Evolutionary conservation across 2,888 invertebrate genomes (phyloP).

Genomic region (Aspidiotus rigidus): DNA sequence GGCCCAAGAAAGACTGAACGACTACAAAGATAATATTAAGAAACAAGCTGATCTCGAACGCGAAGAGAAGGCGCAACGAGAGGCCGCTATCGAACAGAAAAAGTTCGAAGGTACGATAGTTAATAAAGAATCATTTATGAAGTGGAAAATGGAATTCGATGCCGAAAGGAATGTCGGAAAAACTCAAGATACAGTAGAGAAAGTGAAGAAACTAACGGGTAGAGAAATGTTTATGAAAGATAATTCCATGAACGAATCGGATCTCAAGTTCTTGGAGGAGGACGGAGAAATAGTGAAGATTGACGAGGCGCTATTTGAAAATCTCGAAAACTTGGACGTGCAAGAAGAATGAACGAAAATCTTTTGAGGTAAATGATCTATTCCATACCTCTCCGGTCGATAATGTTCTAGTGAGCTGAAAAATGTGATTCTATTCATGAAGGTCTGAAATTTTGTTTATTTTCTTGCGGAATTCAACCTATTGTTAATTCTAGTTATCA

Average conservation of each 20-base stretch:
- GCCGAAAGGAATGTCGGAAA: slow-evolving; percentile 61
- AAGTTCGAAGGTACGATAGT: slow-evolving; percentile 92
- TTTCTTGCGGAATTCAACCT: background rate
- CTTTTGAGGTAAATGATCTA: too few relatives aligned
- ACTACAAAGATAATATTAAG: slow-evolving; percentile 67
- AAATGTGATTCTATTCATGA: background rate
- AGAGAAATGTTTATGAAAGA: slow-evolving; percentile 88
- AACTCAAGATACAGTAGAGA: slow-evolving; percentile 58
- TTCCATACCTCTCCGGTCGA: too few relatives aligned
- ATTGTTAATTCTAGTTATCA: slow-evolving; percentile 12
- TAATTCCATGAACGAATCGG: slow-evolving; percentile 87
- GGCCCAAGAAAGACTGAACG: slow-evolving; percentile 86
- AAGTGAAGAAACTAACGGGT: slow-evolving; percentile 78
- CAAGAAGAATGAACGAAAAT: slow-evolving; percentile 52
- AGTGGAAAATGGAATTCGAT: slow-evolving; percentile 90
- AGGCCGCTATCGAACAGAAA: slow-evolving; percentile 67
- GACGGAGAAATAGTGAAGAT: slow-evolving; percentile 78
- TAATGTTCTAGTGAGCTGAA: too few relatives aligned
- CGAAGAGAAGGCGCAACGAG: slow-evolving; percentile 66
- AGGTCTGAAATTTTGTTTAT: slow-evolving; percentile 1
- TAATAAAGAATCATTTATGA: slow-evolving; percentile 87
- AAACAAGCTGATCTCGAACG: slow-evolving; percentile 59
- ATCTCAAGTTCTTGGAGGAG: slow-evolving; percentile 87
- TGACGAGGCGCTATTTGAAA: slow-evolving; percentile 86
- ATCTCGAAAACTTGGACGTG: slow-evolving; percentile 61